These are phyloP conservation scores for Pedetes capensis DNA, from an alignment of 2,113 vertebrate species.

Conservation along the genomic window DNA sequence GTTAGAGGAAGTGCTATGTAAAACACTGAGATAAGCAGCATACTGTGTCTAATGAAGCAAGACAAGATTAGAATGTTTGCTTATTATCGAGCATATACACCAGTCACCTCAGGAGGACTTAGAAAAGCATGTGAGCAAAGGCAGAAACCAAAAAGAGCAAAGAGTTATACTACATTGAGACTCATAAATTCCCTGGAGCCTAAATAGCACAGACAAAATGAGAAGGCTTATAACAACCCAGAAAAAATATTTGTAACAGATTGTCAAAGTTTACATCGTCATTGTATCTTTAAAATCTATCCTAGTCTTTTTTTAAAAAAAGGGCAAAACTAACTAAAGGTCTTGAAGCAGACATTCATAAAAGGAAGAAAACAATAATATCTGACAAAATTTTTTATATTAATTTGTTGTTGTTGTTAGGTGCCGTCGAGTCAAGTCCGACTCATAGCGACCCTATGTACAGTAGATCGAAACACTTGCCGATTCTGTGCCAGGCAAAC, in stretches of 20 bases:
- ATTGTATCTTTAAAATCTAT: background rate
- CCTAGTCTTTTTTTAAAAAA: constrained; percentile 27
- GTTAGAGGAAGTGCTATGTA: background rate
- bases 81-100: constrained; percentile 11
- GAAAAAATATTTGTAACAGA: background rate
- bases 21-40: background rate
- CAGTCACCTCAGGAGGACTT: background rate
- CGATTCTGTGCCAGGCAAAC: too few species aligned
- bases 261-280: background rate
- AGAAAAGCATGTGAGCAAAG: background rate
- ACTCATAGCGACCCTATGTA: too few species aligned
- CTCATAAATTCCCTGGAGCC: background rate
- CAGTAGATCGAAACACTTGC: too few species aligned
- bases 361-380: background rate
- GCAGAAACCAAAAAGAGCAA: constrained; percentile 13
- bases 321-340: background rate
- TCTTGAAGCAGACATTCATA: background rate
- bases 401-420: too few species aligned
- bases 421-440: too few species aligned
- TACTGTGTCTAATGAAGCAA: background rate
- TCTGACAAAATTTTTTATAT: background rate
- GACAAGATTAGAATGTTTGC: background rate
- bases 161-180: background rate
- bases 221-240: background rate
- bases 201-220: constrained; percentile 6